phyloP scores from a whole-genome alignment of 2,113 vertebrate genomes.

The Coturnix japonica region DNA sequence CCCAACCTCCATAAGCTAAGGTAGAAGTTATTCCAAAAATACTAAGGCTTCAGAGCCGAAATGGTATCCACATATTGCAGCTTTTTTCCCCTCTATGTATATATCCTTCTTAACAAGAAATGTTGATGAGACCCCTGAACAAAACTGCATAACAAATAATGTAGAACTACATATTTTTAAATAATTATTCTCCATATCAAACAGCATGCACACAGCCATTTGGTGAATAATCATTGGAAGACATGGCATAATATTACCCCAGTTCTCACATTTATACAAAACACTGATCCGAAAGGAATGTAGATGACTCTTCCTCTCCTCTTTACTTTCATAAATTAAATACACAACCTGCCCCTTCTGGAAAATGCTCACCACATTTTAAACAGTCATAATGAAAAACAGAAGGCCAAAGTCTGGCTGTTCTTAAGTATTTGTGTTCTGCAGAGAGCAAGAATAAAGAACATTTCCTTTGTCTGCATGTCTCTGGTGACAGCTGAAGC shows the following conservation, averaged over 20 bases:
- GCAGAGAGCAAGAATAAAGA: not conserved
- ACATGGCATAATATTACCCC: not conserved
- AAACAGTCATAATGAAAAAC: conserved; percentile 64
- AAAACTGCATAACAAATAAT: not conserved
- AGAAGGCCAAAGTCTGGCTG: conserved; percentile 57
- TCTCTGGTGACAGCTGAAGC: not conserved
- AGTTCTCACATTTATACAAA: not conserved
- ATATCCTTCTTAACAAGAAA: not conserved
- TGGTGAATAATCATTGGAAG: not conserved
- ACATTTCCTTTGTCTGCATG: conserved; percentile 5
- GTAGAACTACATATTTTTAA: not conserved
- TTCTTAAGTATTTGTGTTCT: not conserved
- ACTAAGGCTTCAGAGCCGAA: conserved; percentile 2
- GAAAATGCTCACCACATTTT: conserved; percentile 51
- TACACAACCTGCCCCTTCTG: conserved; percentile 30
- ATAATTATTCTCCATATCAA: not conserved
- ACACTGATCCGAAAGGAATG: not conserved
- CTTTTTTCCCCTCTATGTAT: not conserved
- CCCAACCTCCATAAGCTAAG: not conserved
- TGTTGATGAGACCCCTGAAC: not conserved
- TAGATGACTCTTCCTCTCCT: not conserved
- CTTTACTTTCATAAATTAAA: conserved; percentile 43
- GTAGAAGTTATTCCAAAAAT: conserved; percentile 57
- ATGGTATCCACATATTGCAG: not conserved
- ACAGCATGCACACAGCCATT: not conserved